A percentile compares a stretch with the other conserved stretches of the same genome.
These are phyloP conservation scores for Emydura subglobosa DNA, from an alignment of 2,113 vertebrate species.

Conservation along the genomic window DNA sequence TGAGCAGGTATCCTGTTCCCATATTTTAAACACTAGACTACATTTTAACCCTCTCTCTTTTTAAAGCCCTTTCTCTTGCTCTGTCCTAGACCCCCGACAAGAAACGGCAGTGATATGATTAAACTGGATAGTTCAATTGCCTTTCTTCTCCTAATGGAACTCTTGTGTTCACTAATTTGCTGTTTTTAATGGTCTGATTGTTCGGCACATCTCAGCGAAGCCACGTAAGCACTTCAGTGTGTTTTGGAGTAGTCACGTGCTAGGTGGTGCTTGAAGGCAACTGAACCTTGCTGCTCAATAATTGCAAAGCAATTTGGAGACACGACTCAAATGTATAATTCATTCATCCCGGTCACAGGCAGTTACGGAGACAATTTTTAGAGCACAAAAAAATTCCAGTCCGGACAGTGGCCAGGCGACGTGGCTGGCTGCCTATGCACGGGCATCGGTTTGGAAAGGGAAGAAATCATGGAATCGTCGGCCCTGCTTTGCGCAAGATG, in stretches of 20 bases:
- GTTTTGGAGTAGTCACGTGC: not conserved
- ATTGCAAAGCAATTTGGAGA: conserved; percentile 71
- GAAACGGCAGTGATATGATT: conserved; percentile 55
- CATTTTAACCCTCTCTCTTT: not conserved
- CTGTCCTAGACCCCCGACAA: conserved; percentile 33
- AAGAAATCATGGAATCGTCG: not conserved
- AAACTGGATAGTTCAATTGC: conserved; percentile 47
- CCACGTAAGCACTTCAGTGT: conserved; percentile 6
- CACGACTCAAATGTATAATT: conserved; percentile 71
- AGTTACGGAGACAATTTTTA: not conserved
- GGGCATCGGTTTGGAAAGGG: not conserved
- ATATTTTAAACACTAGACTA: not conserved
- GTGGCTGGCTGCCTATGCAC: accelerated
- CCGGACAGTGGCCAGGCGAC: not conserved
- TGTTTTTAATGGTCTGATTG: conserved; percentile 67
- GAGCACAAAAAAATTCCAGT: not conserved
- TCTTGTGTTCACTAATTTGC: conserved; percentile 59
- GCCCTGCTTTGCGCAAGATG: not conserved
- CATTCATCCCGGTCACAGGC: not conserved
- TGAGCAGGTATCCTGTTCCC: accelerated
- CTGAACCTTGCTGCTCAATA: conserved; percentile 64
- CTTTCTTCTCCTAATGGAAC: conserved; percentile 50
- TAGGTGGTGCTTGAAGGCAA: conserved; percentile 38
- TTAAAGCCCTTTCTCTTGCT: conserved; percentile 2
- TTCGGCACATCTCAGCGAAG: conserved; percentile 26